Evolutionary conservation across 2,888 invertebrate species (phyloP).

Genomic region (Platycheirus rosarum): DNA sequence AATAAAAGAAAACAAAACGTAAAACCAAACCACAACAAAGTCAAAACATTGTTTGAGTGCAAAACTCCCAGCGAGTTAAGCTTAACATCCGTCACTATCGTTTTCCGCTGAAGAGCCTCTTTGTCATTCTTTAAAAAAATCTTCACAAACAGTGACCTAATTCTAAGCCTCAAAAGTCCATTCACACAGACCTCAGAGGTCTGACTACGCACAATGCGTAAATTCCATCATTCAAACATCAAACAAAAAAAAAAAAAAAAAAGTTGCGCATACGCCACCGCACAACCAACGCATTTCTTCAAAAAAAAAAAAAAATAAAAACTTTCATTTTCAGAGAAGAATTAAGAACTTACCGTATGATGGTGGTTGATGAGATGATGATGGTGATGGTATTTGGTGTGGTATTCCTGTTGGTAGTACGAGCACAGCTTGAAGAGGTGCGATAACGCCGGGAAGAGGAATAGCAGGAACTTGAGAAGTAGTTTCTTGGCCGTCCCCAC

Average conservation of each 20-base stretch:
- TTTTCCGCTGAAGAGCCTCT: not conserved
- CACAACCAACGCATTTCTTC: conserved; percentile 15
- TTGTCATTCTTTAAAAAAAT: conserved; percentile 7
- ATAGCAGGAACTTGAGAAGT: conserved; percentile 90
- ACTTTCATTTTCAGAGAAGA: conserved; percentile 67
- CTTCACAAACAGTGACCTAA: conserved; percentile 34
- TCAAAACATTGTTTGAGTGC: too few species aligned
- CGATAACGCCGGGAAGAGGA: conserved; percentile 91
- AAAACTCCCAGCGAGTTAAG: too few species aligned
- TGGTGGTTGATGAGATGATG: conserved; percentile 92
- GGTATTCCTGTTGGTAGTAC: conserved; percentile 89
- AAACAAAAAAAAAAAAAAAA: conserved; percentile 33
- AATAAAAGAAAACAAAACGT: not conserved
- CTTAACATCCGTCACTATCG: not conserved
- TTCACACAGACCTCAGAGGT: not conserved
- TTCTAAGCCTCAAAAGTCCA: conserved; percentile 6
- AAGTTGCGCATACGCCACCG: conserved; percentile 27
- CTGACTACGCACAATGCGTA: conserved; percentile 18
- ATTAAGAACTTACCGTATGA: conserved; percentile 84
- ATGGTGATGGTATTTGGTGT: conserved; percentile 91
- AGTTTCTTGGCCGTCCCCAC: conserved; percentile 93
- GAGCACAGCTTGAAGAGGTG: conserved; percentile 93
- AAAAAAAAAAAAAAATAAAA: conserved; percentile 14
- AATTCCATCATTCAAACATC: conserved; percentile 9
- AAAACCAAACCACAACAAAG: too few species aligned